Base-by-base conservation (phyloP, 1,140 invertebrate genomes). In the Lethrus apterus region DNA sequence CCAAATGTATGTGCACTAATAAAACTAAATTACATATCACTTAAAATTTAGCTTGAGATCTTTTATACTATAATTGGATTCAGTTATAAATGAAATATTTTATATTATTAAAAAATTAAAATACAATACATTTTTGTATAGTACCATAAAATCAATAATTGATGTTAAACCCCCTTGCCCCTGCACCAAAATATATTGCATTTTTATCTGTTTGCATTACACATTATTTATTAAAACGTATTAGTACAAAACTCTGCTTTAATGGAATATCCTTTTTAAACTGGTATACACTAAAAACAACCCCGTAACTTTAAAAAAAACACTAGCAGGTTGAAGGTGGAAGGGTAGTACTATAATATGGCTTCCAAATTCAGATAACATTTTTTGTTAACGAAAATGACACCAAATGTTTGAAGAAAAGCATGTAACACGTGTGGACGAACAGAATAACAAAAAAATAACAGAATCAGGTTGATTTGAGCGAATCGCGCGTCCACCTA, bases 401-500 rank as follows among this genome's bases (percentile, higher is more conserved):
- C 38, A 26, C 20, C 8, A 23, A 21, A 41, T 7, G 20, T 24
- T 41, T 29, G 11, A n/a, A 20, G 18, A 20, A 14, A 32, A 18
- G 33, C 23, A 46, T 36, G 31, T 26, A 29, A 29, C 38, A 41
- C 38, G 29, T 41, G 38, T 41, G 20, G 23, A 23, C 20, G 17
- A 41, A 23, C 5, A 14, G 20, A 43, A 48, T 38, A 32, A 32
- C 34, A 47, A 50, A 35, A 46, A 46, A 48, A 48, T 48, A 48
- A 48, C 38, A 40, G 35, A 48, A 48, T 48, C 38, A 43, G 31
- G 40, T 35, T 56, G 55, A 48, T 54, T 55, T 50, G 51, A 56
- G 52, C 48, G 56, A 59, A 59, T 56, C 64, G 60, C 63, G 61
- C 65, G 58, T 57, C 53, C 54, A 46, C 49, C 51, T 62, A 54